Base-by-base conservation (phyloP, 2,797 vertebrate species). In the Mus minutoides region DNA sequence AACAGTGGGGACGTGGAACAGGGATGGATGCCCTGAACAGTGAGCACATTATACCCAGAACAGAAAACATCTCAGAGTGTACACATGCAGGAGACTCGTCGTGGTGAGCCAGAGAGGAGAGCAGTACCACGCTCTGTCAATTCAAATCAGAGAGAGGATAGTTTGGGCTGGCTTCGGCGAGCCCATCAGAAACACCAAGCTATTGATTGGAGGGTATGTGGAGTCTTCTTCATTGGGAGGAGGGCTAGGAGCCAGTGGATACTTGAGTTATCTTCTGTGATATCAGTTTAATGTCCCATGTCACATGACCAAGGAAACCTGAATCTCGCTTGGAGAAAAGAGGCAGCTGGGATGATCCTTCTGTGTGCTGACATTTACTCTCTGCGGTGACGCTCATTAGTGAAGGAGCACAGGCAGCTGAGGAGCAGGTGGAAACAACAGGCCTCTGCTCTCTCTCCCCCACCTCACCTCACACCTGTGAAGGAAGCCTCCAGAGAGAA, bases 41-140 rank as follows among this genome's bases (percentile, higher is more conserved):
- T 17, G 71, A 62, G 13, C 6, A 0, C 1, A 24, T 29, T 26
- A 46, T 22, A 26, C 43, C 14, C 13, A 21, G 77, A 12, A 14
- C 14, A 49, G 69, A 24, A 83, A 56, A 34, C 22, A 26, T 40
- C 31, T 6, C 19, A 88, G 40, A 1, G 37, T 10, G 7, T 71
- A 22, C 19, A 24, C 4, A 12, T 4, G 2, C 21, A 54, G n/a
- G 3, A n/a, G 52, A 6, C 3, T 8, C 40, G 13, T 6, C 2
- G 2, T 2, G 34, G 6, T 2, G 34, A 87, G 5, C 31, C 58
- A 87, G 56, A 76, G 46, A 17, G 12, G 46, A 76, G 14, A 40
- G 31, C n/a, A 46, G 21, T 14, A 71, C 2, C 0, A 3, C 0
- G 24, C 4, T 40, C 43, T 6, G 19, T 12, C 8, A 22, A 14